These are phyloP conservation scores for Podargus strigoides DNA, from an alignment of 2,797 vertebrate genomes.

Conservation along the genomic window DNA sequence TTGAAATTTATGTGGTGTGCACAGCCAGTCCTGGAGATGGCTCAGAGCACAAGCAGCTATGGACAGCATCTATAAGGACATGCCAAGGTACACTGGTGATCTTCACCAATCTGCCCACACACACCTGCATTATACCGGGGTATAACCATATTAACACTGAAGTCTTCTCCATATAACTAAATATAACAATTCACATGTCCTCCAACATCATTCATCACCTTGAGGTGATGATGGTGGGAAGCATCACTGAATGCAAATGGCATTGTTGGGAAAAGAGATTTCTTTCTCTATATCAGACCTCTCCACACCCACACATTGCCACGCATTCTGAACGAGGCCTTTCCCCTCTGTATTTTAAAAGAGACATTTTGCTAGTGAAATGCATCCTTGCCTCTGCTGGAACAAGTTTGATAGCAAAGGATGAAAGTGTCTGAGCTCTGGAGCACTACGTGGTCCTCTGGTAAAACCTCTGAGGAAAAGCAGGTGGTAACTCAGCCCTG, in stretches of 20 bases:
- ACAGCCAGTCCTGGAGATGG: accelerated
- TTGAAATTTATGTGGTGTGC: background rate
- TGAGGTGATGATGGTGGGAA: background rate
- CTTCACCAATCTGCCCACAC: background rate
- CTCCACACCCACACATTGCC: background rate
- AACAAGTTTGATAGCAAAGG: background rate
- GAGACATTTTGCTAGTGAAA: background rate
- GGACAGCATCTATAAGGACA: accelerated
- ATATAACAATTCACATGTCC: accelerated
- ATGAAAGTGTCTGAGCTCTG: background rate
- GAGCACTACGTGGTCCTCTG: background rate
- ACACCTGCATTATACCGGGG: background rate
- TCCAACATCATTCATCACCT: background rate
- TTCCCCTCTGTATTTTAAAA: background rate
- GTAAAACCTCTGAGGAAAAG: background rate
- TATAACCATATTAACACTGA: background rate
- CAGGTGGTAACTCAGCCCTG: background rate
- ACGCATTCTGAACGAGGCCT: background rate
- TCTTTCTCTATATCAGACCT: background rate
- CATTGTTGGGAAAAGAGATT: background rate
- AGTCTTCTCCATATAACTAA: background rate
- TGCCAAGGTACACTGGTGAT: accelerated
- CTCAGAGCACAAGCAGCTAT: background rate
- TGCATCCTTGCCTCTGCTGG: background rate
- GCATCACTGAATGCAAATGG: background rate